Evolutionary conservation across 2,113 vertebrate species (phyloP), one percentile per base, ranked within the genome.

Genomic region (Campylorhamphus procurvoides): DNA sequence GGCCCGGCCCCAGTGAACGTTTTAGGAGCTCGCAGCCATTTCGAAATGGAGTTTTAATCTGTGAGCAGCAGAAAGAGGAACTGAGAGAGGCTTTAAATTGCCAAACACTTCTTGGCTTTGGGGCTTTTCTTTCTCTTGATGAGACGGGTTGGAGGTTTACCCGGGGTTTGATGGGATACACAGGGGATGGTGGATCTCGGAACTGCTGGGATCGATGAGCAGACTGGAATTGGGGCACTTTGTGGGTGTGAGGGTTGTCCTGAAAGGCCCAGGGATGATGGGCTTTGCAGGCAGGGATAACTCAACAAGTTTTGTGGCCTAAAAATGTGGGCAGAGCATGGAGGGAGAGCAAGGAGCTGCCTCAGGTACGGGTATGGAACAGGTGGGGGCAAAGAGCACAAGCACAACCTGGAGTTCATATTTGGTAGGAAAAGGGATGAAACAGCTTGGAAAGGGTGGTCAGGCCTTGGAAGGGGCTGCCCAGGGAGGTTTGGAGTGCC

Each of bases 141-240:
- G 3, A 59, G 55, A 22, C 28, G 12, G 1, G n/a, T 83, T 2
- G 1, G 79, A 71, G 68, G 12, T 58, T 66, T 58, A 3, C 39
- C 71, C 8, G 0, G 50, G 82, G 1, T 31, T 85, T 90, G 29
- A 0, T 1, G 0, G 27, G 82, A 2, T 10, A 0, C 31, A 0
- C 37, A 1, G 24, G 53, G 52, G 79, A 3, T 6, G 39, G 75
- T 6, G 2, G 46, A 5, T 35, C 24, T 35, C 3, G 7, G 86
- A 53, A 35, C 14, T 3, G 0, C 1, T 0, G 0, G 10, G 4
- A 24, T 59, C 5, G 0, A 12, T 37, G 79, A 29, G 63, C 28
- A 12, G 74, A 3, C 24, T 53, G 77, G 80, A 55, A 29, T 15
- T 60, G 1, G 0, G 3, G 49, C 37, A 13, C 39, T 18, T 55